Evolutionary conservation across 2,797 vertebrate species (phyloP), one percentile per base, ranked within the genome.

Genomic region (Cichlasoma orientale): DNA sequence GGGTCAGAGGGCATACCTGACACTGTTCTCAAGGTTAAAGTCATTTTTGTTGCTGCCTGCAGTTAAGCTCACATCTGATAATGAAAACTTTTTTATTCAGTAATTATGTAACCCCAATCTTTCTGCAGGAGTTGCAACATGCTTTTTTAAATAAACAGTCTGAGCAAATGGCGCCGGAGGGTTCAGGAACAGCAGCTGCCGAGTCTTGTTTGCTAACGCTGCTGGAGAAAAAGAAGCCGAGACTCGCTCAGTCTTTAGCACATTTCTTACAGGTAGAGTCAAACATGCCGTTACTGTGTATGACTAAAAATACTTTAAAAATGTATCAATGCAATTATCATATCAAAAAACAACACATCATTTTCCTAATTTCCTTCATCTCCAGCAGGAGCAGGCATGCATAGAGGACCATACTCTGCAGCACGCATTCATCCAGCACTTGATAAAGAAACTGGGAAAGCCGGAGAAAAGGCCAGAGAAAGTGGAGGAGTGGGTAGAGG

Each of bases 41-140:
- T 38, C 23, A 1, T 47, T 69, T 21, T 50, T 63, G 33, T 3
- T 69, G 9, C 7, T 57, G n/a, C 47, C 31, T n/a, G 36, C 23
- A 44, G 7, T 44, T 4, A 14, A 59, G 55, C 1, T 31, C 21
- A 3, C 2, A 36, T 55, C 23, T 47, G 11, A 63, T 8, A 36
- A 41, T 23, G 14, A 33, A 56, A 16, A 1, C 19, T 47, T 11
- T 56, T 33, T 2, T 16, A 55, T 63, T n/a, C 11, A 36, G 21
- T 31, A 33, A 25, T 53, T 44, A 23, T 52, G 7, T 72, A 31
- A 66, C 1, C 7, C 5, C 72, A 23, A 2, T 88, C 25, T 86
- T 6, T 59, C 29, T 12, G 53, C 88, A 99, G 98, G 97, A 98
- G 57, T 90, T 99, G 6, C 97, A 96, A 27, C 92, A 93, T 84